Evolutionary conservation across 2,797 vertebrate genomes (phyloP).

Genomic region (Rhincodon typus): DNA sequence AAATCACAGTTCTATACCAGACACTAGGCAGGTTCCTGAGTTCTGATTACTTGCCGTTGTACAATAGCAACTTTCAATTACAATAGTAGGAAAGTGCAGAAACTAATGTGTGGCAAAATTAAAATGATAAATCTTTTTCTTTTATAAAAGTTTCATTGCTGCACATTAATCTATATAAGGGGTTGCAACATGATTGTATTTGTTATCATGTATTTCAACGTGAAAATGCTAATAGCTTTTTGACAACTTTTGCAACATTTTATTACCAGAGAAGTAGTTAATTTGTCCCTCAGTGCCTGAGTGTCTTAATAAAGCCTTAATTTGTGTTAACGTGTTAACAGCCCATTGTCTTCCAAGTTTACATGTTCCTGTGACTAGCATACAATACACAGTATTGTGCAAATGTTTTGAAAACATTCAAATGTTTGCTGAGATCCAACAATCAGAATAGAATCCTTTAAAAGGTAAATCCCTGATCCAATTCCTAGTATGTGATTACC

Average conservation of each 20-base stretch:
- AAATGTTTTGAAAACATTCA: slow-evolving; percentile 22
- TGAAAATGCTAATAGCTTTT: background rate
- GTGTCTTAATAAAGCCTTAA: background rate
- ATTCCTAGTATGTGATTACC: background rate
- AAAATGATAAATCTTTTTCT: background rate
- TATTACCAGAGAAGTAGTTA: background rate
- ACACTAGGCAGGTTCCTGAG: background rate
- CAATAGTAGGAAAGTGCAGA: background rate
- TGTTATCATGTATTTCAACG: background rate
- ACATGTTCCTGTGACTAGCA: background rate
- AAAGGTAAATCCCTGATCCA: background rate
- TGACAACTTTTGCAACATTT: background rate
- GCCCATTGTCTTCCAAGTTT: background rate
- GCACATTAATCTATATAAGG: slow-evolving; percentile 7
- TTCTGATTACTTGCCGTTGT: background rate
- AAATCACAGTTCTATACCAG: background rate
- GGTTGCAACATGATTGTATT: background rate
- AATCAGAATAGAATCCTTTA: background rate
- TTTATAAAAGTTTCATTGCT: background rate
- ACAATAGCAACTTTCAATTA: background rate
- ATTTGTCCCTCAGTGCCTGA: background rate
- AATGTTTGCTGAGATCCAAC: background rate
- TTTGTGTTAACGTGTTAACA: background rate
- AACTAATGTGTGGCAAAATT: background rate
- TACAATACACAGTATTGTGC: background rate